These are phyloP conservation scores for Azemiops feae DNA, from an alignment of 2,113 vertebrate genomes.

Conservation along the genomic window DNA sequence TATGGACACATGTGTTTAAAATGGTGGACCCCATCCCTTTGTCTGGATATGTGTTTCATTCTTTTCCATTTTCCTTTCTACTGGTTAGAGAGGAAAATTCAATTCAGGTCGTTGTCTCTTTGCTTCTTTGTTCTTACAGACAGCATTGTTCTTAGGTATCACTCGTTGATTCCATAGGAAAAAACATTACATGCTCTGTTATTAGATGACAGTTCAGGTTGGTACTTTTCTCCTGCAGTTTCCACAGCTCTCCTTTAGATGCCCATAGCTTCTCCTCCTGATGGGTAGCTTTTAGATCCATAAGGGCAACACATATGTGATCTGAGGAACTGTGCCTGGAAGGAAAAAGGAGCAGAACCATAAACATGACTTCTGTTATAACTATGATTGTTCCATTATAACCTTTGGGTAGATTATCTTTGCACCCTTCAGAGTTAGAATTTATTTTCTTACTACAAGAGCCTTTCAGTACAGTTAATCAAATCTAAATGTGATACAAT, in stretches of 20 bases:
- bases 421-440: not conserved
- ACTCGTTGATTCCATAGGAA: not conserved
- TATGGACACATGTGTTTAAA: slow-evolving; percentile 65
- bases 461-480: not conserved
- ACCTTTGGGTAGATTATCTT: not conserved
- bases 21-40: slow-evolving; percentile 70
- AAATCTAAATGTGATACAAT: slow-evolving; percentile 12
- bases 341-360: not conserved
- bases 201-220: not conserved
- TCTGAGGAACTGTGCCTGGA: not conserved
- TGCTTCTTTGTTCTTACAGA: slow-evolving; percentile 15
- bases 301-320: not conserved
- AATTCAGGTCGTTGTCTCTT: not conserved
- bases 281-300: not conserved
- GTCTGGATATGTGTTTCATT: slow-evolving; percentile 68
- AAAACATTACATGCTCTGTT: not conserved
- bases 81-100: slow-evolving; percentile 42
- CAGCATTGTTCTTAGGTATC: not conserved
- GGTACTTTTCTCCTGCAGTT: not conserved
- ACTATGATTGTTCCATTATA: not conserved
- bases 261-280: not conserved
- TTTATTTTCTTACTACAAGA: not conserved
- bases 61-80: slow-evolving; percentile 57
- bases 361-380: not conserved
- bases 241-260: not conserved